Evolutionary conservation across 2,113 vertebrate genomes (phyloP).

Genomic region (Fregata magnificens): DNA sequence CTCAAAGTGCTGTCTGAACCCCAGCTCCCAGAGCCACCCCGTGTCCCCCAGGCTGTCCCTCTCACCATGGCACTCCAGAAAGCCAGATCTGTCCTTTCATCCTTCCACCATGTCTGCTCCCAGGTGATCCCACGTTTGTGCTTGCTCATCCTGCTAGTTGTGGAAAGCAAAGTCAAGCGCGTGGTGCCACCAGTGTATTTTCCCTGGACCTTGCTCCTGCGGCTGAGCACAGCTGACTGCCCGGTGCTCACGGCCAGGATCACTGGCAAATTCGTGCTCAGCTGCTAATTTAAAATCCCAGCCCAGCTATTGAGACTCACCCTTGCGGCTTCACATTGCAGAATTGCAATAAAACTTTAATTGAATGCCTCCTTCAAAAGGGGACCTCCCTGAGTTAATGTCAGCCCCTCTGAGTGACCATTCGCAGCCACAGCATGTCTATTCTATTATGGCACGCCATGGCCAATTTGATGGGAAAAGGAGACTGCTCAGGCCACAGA

Average conservation of each 20-base stretch:
- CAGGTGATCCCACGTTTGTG: fast-evolving
- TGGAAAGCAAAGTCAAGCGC: neutral
- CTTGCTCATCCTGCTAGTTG: neutral
- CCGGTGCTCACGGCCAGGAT: neutral
- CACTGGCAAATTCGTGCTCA: neutral
- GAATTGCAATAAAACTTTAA: neutral
- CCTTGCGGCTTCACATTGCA: neutral
- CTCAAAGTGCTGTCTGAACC: neutral
- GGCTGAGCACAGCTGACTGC: neutral
- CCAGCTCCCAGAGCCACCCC: neutral
- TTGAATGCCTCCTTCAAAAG: neutral
- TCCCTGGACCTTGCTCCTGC: neutral
- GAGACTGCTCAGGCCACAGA: neutral
- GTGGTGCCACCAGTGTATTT: neutral
- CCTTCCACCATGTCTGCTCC: neutral
- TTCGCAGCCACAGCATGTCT: neutral
- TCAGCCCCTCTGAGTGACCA: neutral
- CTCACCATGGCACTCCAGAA: neutral
- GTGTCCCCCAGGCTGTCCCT: fast-evolving
- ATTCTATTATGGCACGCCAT: neutral
- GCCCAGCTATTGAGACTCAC: neutral
- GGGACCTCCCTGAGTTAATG: neutral
- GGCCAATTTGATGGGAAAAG: neutral
- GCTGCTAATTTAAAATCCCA: neutral
- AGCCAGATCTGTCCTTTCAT: neutral